These are phyloP conservation scores for Lerista edwardsae DNA, from an alignment of 2,797 vertebrate species.

Conservation along the genomic window DNA sequence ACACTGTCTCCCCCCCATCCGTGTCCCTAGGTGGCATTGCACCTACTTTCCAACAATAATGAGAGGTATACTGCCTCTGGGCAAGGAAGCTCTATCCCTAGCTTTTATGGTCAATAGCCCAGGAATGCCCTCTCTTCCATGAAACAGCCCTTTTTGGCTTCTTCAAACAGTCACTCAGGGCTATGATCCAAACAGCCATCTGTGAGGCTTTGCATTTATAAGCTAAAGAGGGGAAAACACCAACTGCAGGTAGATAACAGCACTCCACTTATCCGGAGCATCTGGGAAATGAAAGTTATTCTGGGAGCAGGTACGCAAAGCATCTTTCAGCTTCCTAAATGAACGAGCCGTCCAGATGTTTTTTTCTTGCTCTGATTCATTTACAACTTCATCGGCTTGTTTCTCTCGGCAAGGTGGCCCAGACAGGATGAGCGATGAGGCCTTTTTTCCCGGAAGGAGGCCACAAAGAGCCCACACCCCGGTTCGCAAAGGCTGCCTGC, in stretches of 20 bases:
- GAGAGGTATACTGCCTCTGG: neutral
- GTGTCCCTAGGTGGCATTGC: too few species aligned
- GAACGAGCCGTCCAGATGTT: slow-evolving; percentile 7
- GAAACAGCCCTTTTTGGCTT: neutral
- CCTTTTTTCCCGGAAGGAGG: neutral
- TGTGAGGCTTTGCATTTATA: neutral
- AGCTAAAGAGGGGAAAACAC: too few species aligned
- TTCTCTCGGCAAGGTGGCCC: neutral
- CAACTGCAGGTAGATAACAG: neutral
- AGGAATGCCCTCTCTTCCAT: neutral
- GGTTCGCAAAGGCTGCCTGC: too few species aligned
- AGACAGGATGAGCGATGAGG: neutral
- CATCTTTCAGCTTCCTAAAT: neutral
- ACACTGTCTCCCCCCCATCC: too few species aligned
- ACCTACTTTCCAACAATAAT: neutral
- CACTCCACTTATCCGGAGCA: neutral
- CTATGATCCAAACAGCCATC: neutral
- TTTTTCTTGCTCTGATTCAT: neutral
- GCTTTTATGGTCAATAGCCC: neutral
- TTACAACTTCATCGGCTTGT: neutral
- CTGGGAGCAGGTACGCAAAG: too few species aligned
- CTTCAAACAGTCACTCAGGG: neutral
- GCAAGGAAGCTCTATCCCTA: neutral
- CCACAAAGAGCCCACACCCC: too few species aligned
- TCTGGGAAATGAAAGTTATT: neutral